phyloP scores from a whole-genome alignment of 2,797 vertebrate genomes.

The Perdix hodgsoniae region DNA sequence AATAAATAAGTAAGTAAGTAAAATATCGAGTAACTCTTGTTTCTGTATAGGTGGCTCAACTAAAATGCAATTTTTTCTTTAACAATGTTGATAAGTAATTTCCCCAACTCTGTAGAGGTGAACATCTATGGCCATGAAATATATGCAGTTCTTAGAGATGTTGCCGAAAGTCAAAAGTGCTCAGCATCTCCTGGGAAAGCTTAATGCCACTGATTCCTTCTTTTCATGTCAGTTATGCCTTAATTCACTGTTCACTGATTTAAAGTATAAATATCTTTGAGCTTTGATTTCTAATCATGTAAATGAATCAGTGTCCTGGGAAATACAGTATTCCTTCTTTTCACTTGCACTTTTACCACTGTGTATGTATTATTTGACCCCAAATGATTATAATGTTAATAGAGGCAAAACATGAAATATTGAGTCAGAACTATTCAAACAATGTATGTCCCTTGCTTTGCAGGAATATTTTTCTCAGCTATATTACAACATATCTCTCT shows the following conservation, averaged over 20 bases:
- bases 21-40: background rate
- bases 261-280: conserved; percentile 10
- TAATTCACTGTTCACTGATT: background rate
- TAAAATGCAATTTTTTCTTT: background rate
- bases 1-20: too few species aligned
- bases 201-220: background rate
- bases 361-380: background rate
- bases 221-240: background rate
- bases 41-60: background rate
- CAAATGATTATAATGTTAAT: background rate
- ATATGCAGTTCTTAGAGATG: background rate
- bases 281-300: background rate
- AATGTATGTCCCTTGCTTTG: background rate
- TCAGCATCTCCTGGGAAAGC: background rate
- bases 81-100: background rate
- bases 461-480: background rate
- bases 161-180: background rate
- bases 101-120: background rate
- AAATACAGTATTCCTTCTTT: background rate
- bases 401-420: background rate
- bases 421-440: background rate
- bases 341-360: background rate
- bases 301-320: background rate
- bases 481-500: background rate
- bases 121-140: rapidly evolving